Base-by-base conservation (phyloP, 2,797 vertebrate genomes). In the Triplophysa bombifrons region DNA sequence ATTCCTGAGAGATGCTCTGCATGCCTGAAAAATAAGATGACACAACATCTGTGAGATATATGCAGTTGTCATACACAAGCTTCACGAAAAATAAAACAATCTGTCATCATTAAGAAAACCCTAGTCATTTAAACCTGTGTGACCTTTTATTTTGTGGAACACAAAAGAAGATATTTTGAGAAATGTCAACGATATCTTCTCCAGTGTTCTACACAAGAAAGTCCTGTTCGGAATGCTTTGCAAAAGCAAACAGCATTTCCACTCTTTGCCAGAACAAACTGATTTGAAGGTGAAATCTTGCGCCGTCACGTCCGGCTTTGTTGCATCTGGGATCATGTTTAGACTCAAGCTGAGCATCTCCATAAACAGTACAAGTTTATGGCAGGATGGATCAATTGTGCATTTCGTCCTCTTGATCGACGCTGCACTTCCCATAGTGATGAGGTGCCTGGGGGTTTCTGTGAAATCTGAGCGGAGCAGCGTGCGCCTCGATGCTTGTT, bases 401-500 rank as follows among this genome's bases (percentile, higher is more conserved):
- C 56, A 25, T 60, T 48, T 73, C 22, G 48, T 61, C 4, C 38
- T 67, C 22, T 56, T 44, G 61, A 66, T 44, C 17, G 16, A 34
- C 0, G 20, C 64, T 27, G 38, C 34, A 41, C n/a, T 58, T 73
- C 56, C 25, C 55, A 4, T 61, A n/a, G 2, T 6, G 34, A 46
- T 68, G 12, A 58, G 51, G 16, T 30, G 34, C 63, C 65, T 58
- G 38, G 46, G 65, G 53, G 12, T 68, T 76, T 20, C 11, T 48
- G 4, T 51, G 41, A 56, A n/a, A 56, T 56, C 51, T 56, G 13
- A n/a, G 44, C 30, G 48, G 61, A 65, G 30, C 27, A 65, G 61
- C 46, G 14, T 53, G 72, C 34, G 60, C 64, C 30, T 1, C 53
- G 63, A 75, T 55, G 61, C 48, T 65, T 30, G 61, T 66, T 67